phyloP scores from a whole-genome alignment of 1,140 invertebrate genomes.

The Dendrolimus kikuchii region DNA sequence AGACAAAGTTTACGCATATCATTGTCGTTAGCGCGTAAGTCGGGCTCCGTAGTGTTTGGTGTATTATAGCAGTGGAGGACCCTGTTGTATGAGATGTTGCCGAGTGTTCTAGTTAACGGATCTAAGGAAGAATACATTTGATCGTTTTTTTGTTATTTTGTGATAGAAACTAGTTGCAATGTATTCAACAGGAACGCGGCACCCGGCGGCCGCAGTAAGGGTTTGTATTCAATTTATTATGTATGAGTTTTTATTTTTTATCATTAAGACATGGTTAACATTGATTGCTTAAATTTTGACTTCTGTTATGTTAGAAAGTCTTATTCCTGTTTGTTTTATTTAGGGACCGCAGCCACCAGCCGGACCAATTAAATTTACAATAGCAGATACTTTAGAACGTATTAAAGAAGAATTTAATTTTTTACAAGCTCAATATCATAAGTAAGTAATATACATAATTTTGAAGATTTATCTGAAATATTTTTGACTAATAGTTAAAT shows the following conservation, averaged over 20 bases:
- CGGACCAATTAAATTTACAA: conserved; percentile 95
- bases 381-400: conserved; percentile 95
- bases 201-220: conserved; percentile 59
- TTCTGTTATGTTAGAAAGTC: conserved; percentile 8
- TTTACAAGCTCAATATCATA: conserved; percentile 98
- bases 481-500: too few species aligned
- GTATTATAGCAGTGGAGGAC: conserved; percentile 53
- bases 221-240: conserved; percentile 52
- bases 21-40: conserved; percentile 54
- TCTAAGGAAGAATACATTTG: conserved; percentile 54
- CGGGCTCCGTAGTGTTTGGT: conserved; percentile 41
- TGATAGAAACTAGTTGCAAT: conserved; percentile 37
- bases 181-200: conserved; percentile 64
- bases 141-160: conserved; percentile 36
- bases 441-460: conserved; percentile 78
- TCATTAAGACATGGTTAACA: neutral
- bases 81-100: conserved; percentile 47
- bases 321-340: conserved; percentile 46
- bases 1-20: conserved; percentile 68
- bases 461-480: neutral
- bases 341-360: conserved; percentile 91
- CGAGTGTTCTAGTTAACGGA: conserved; percentile 34
- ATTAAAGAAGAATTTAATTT: conserved; percentile 99
- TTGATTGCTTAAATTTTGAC: conserved; percentile 6
- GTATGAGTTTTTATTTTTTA: neutral